Percentiles rank a stretch among this genome's conserved stretches.
These are phyloP conservation scores for Neotoma lepida DNA, from an alignment of 2,113 vertebrate species.

Conservation along the genomic window DNA sequence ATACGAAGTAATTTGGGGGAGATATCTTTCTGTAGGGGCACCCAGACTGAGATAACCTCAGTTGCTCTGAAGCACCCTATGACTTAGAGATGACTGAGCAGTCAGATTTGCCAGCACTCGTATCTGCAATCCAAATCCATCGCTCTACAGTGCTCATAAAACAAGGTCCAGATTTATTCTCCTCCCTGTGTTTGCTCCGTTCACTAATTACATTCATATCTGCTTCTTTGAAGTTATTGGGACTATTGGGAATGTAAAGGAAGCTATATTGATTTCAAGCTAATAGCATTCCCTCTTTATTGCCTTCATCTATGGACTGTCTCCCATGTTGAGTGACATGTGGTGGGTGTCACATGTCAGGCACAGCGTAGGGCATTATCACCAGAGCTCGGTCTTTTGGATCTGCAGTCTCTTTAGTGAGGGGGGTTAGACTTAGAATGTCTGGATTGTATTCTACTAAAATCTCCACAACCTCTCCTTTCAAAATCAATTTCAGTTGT, in stretches of 20 bases:
- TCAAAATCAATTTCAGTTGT: constrained; percentile 83
- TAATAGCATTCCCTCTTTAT: constrained; percentile 83
- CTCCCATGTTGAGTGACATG: constrained; percentile 75
- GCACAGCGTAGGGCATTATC: constrained; percentile 61
- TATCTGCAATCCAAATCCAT: constrained; percentile 71
- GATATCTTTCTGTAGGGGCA: constrained; percentile 74
- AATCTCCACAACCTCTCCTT: constrained; percentile 73
- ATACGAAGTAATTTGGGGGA: constrained; percentile 66
- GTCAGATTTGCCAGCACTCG: constrained; percentile 68
- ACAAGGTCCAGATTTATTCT: constrained; percentile 71
- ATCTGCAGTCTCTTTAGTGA: constrained; percentile 64
- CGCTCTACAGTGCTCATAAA: constrained; percentile 25
- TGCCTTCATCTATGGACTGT: constrained; percentile 78
- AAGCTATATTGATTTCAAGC: constrained; percentile 86
- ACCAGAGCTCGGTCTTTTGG: constrained; percentile 46
- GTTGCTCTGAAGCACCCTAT: constrained; percentile 68
- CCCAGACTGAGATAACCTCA: constrained; percentile 44
- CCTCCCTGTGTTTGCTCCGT: constrained; percentile 83
- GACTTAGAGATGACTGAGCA: constrained; percentile 72
- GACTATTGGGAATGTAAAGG: constrained; percentile 87
- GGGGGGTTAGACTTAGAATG: constrained; percentile 73
- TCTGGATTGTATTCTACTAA: constrained; percentile 78
- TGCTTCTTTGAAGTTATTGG: constrained; percentile 87
- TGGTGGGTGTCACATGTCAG: constrained; percentile 69
- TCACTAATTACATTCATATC: constrained; percentile 89